Conservation (phyloP, 2,113 vertebrate species). For the Campylorhamphus procurvoides region DNA sequence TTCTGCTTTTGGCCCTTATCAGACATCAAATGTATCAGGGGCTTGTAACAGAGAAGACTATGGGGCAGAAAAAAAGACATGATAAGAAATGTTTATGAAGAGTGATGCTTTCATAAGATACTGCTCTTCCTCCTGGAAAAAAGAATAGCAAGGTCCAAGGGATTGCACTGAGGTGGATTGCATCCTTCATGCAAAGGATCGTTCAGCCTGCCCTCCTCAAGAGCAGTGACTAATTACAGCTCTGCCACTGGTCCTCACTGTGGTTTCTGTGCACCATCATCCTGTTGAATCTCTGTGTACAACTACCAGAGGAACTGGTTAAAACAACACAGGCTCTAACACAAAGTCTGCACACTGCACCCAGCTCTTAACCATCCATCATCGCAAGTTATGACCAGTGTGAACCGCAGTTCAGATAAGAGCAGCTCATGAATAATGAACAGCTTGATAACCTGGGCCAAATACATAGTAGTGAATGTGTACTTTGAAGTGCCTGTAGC, state of each 20-base stretch:
- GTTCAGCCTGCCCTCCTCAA: neutral
- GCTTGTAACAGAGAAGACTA: neutral
- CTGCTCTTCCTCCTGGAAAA: neutral
- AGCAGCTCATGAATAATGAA: conserved; percentile 16
- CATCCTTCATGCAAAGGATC: neutral
- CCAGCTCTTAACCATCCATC: neutral
- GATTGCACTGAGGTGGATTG: neutral
- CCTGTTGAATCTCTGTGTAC: neutral
- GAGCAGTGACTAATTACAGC: neutral
- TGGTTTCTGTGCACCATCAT: neutral
- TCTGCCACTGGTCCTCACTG: neutral
- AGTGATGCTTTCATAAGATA: neutral
- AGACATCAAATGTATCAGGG: neutral
- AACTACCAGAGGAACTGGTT: neutral
- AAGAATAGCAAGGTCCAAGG: neutral
- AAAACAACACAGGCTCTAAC: neutral
- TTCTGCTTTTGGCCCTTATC: conserved; percentile 60
- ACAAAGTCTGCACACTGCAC: neutral
- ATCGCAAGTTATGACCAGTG: neutral
- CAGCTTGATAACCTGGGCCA: neutral
- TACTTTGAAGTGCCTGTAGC: neutral
- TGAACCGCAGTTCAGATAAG: neutral
- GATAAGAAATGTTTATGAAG: conserved; percentile 5
- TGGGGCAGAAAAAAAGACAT: neutral
- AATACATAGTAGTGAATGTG: neutral